These are phyloP conservation scores for Manis pentadactyla DNA, from an alignment of 2,797 vertebrate species.

Conservation along the genomic window DNA sequence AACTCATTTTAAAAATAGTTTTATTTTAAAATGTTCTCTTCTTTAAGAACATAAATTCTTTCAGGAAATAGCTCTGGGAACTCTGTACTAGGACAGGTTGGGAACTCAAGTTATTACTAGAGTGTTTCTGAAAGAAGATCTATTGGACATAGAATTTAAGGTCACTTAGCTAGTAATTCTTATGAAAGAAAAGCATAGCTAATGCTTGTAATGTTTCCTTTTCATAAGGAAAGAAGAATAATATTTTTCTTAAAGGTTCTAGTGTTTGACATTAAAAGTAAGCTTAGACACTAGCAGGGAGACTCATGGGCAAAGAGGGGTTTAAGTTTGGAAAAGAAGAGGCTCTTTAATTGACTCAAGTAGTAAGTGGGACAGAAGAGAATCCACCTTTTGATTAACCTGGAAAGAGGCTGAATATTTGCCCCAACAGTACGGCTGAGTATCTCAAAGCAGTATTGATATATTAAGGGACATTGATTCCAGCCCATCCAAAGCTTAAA, in stretches of 20 bases:
- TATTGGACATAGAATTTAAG: constrained; percentile 67
- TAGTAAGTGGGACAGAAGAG: not conserved
- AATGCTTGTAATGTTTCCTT: constrained; percentile 65
- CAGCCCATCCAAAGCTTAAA: not conserved
- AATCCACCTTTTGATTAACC: not conserved
- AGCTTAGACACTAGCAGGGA: not conserved
- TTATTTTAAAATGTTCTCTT: constrained; percentile 70
- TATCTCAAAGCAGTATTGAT: constrained; percentile 11
- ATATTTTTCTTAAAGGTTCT: constrained; percentile 59
- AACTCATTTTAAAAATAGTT: constrained; percentile 68
- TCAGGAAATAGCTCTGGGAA: constrained; percentile 71
- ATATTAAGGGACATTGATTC: constrained; percentile 6
- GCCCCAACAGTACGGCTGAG: not conserved
- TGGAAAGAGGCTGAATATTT: not conserved
- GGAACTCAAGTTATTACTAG: constrained; percentile 60
- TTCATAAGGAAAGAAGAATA: constrained; percentile 45
- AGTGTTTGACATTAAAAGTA: constrained; percentile 60
- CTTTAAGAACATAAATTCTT: constrained; percentile 68
- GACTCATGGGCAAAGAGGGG: not conserved
- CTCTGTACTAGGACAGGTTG: constrained; percentile 40
- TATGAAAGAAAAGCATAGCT: constrained; percentile 65
- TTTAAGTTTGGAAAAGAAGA: not conserved
- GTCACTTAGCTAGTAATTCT: constrained; percentile 73
- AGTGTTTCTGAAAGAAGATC: constrained; percentile 68
- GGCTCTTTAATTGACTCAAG: constrained; percentile 45